These are phyloP conservation scores for Numenius arquata DNA, from an alignment of 2,113 vertebrate species.

Conservation along the genomic window DNA sequence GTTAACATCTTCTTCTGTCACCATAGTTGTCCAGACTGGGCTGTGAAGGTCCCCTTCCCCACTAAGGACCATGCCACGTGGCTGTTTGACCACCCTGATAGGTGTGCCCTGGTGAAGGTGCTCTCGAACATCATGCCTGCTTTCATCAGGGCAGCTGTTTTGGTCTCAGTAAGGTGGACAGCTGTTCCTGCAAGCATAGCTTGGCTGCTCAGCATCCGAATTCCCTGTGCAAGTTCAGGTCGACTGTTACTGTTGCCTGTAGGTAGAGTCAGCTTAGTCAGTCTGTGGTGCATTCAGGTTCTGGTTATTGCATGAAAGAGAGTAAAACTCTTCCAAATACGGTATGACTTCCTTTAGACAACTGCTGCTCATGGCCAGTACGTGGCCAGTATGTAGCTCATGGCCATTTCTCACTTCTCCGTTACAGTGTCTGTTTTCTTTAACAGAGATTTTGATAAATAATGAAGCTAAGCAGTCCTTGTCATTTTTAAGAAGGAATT, in stretches of 20 bases:
- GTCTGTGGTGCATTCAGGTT: not conserved
- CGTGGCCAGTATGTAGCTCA: not conserved
- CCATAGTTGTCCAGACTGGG: not conserved
- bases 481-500: not conserved
- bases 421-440: not conserved
- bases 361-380: not conserved
- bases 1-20: not conserved
- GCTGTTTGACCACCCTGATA: not conserved
- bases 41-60: not conserved
- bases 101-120: not conserved
- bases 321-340: not conserved
- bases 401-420: not conserved
- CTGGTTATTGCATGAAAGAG: not conserved
- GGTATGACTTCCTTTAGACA: not conserved
- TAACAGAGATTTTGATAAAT: not conserved
- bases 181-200: not conserved
- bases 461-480: not conserved
- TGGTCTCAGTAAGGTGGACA: not conserved
- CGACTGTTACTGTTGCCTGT: not conserved
- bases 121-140: not conserved
- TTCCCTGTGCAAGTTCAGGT: rapidly evolving
- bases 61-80: rapidly evolving
- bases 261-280: not conserved
- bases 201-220: not conserved
- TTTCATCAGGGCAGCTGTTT: not conserved